These are phyloP conservation scores for Eubucco bourcierii DNA, from an alignment of 2,113 vertebrate genomes.

Conservation along the genomic window DNA sequence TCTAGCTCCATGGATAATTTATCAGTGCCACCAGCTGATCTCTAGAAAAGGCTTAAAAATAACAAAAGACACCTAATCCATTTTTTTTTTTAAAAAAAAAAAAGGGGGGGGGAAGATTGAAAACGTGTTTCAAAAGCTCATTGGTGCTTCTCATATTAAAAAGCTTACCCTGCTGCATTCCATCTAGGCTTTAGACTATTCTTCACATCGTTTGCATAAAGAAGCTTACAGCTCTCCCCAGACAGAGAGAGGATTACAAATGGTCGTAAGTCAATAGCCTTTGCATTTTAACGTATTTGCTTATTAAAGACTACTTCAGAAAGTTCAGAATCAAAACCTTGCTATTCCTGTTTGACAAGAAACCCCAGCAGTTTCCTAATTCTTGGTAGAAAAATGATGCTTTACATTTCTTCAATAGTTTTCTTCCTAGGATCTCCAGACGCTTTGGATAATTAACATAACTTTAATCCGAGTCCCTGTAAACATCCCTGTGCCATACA, in stretches of 20 bases:
- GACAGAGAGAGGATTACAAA: conserved; percentile 42
- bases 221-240: conserved; percentile 58
- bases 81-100: neutral
- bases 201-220: conserved; percentile 50
- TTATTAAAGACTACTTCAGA: conserved; percentile 45
- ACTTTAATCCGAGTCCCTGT: neutral
- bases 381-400: neutral
- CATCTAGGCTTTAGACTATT: conserved; percentile 39
- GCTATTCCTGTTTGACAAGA: conserved; percentile 12
- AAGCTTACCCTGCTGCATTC: conserved; percentile 43
- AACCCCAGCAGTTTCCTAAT: conserved; percentile 29
- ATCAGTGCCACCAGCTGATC: conserved; percentile 65
- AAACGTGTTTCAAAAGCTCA: conserved; percentile 36
- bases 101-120: neutral
- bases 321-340: conserved; percentile 53
- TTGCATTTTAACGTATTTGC: conserved; percentile 42
- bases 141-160: conserved; percentile 20
- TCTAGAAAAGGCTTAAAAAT: conserved; percentile 54
- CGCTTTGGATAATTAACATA: conserved; percentile 30
- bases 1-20: conserved; percentile 62
- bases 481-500: neutral
- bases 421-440: conserved; percentile 2
- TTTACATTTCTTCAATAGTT: conserved; percentile 10
- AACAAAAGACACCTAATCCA: conserved; percentile 61
- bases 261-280: conserved; percentile 50